Conservation (phyloP, 1,140 invertebrate genomes). For the Drosophila lacteicornis region DNA sequence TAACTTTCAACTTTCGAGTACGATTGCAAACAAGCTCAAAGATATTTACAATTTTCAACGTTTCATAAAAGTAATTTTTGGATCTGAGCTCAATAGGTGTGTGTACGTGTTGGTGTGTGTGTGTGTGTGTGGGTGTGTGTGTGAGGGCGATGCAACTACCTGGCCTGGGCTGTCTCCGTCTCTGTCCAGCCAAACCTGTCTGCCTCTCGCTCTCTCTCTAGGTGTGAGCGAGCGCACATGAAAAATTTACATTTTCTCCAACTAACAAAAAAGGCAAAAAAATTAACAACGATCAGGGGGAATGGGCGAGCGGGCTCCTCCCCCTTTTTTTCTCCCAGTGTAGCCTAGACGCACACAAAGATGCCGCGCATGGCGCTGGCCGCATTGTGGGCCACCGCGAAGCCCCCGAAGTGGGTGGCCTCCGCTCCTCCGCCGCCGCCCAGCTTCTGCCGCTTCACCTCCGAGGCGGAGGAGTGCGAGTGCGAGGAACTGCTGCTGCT, state of each 20-base stretch:
- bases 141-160: conserved; percentile 47
- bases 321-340: conserved; percentile 29
- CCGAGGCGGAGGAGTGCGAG: conserved; percentile 33
- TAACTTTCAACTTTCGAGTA: conserved; percentile 26
- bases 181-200: conserved; percentile 49
- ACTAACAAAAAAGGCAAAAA: conserved; percentile 47
- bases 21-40: conserved; percentile 47
- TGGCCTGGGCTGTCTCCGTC: conserved; percentile 42
- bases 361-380: conserved; percentile 76
- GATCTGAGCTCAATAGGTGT: conserved; percentile 67
- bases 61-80: conserved; percentile 79
- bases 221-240: conserved; percentile 52
- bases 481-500: conserved; percentile 43
- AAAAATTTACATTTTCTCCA: conserved; percentile 52
- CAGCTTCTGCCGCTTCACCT: conserved; percentile 75
- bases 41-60: conserved; percentile 59
- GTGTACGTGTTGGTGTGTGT: conserved; percentile 17
- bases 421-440: conserved; percentile 36
- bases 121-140: conserved; percentile 22
- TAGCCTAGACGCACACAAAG: conserved; percentile 72
- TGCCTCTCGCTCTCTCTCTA: conserved; percentile 28
- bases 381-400: conserved; percentile 65
- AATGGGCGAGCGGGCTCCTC: conserved; percentile 46
- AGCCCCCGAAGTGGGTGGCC: conserved; percentile 58
- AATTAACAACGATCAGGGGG: conserved; percentile 50